Conservation (phyloP, 2,113 vertebrate genomes). For the Pelodiscus sinensis region DNA sequence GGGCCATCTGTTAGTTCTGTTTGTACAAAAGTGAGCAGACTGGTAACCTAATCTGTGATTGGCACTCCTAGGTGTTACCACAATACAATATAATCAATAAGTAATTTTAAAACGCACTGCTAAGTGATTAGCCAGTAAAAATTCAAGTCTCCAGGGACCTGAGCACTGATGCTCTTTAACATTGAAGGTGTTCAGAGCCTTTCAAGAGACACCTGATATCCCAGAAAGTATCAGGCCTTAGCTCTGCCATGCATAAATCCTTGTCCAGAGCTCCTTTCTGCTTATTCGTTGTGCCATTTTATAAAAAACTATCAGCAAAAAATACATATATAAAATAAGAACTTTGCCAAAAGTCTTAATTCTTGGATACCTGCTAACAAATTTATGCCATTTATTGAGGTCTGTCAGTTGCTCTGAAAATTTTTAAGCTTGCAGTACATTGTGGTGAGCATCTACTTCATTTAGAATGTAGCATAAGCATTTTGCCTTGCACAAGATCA, state of each 20-base stretch:
- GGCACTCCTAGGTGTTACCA: neutral
- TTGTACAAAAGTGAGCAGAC: neutral
- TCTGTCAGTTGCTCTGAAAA: neutral
- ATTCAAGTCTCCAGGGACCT: neutral
- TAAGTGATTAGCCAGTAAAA: neutral
- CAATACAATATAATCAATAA: neutral
- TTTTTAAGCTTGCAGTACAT: neutral
- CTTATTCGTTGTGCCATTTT: neutral
- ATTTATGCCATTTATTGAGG: neutral
- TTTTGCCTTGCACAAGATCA: neutral
- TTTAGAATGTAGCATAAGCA: neutral
- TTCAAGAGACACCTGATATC: neutral
- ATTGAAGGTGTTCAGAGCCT: neutral
- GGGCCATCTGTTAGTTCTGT: fast-evolving
- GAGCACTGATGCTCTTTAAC: neutral
- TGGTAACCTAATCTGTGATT: neutral
- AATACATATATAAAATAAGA: neutral
- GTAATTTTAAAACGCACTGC: neutral
- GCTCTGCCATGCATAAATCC: neutral
- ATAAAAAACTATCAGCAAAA: neutral
- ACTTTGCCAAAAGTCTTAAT: neutral
- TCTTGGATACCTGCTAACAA: neutral
- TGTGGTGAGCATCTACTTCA: neutral
- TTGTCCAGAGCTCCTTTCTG: neutral
- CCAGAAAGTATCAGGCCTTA: neutral